Evolutionary conservation across 2,113 vertebrate species (phyloP).

Genomic region (Cryptomyrus ogoouensis): DNA sequence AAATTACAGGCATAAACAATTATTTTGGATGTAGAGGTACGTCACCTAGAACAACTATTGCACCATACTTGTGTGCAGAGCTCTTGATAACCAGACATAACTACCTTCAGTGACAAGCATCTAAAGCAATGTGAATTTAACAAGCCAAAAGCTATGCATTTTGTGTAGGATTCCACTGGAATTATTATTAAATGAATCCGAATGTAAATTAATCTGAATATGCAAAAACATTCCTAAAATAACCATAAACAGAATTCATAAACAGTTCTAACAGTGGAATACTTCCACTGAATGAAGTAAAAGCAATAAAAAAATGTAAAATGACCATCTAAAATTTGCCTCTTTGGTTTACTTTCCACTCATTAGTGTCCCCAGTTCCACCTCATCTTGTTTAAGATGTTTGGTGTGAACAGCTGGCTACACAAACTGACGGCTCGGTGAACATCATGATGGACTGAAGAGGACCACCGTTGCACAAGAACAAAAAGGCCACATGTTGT

Average conservation of each 20-base stretch:
- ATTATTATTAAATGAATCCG: not conserved
- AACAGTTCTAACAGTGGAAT: not conserved
- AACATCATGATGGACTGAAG: not conserved
- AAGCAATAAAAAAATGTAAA: not conserved
- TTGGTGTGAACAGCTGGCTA: conserved; percentile 1
- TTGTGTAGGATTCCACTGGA: not conserved
- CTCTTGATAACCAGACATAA: not conserved
- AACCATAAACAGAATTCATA: not conserved
- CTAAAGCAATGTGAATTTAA: not conserved
- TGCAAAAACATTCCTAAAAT: not conserved
- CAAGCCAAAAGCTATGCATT: not conserved
- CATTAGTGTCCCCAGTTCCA: conserved; percentile 21
- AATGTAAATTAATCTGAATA: not conserved
- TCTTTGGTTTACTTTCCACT: conserved; percentile 33
- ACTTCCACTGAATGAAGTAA: not conserved
- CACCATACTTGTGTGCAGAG: not conserved
- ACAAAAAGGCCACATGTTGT: conserved; percentile 4
- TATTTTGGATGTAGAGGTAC: not conserved
- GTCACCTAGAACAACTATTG: not conserved
- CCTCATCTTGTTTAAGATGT: not conserved
- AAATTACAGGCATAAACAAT: not conserved
- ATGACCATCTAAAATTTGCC: conserved; percentile 21
- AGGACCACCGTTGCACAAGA: not conserved
- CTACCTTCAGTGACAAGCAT: not conserved
- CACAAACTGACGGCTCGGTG: not conserved